phyloP scores from a whole-genome alignment of 2,113 vertebrate species.

The Triplophysa tibetana region DNA sequence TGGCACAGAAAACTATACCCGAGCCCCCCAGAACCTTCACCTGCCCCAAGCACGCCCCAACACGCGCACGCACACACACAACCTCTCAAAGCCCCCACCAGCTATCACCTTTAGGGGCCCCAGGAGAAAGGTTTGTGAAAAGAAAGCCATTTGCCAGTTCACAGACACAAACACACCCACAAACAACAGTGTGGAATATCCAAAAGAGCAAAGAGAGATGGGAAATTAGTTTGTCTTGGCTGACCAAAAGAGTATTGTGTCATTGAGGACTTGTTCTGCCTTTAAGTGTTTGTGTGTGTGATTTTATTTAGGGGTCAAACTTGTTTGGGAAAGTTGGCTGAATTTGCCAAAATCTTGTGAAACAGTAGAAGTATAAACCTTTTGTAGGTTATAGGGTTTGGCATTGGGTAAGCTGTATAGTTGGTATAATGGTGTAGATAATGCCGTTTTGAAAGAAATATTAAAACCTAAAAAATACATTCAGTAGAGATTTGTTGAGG shows the following conservation, averaged over 20 bases:
- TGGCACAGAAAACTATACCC: constrained; percentile 51
- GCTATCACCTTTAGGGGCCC: constrained; percentile 60
- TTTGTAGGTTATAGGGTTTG: too few relatives aligned
- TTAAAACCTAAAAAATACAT: too few relatives aligned
- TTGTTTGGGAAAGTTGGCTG: neutral
- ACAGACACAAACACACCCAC: constrained; percentile 47
- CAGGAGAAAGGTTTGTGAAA: constrained; percentile 71
- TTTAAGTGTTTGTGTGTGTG: constrained; percentile 38
- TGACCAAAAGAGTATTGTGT: constrained; percentile 32
- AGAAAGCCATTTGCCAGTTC: constrained; percentile 60
- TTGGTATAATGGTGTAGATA: too few relatives aligned
- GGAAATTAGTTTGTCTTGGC: constrained; percentile 43
- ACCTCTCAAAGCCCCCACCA: constrained; percentile 38
- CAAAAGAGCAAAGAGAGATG: constrained; percentile 31
- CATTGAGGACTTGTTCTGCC: constrained; percentile 19
- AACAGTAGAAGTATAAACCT: too few relatives aligned
- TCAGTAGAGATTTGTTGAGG: too few relatives aligned
- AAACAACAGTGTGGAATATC: constrained; percentile 18
- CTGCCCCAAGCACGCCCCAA: constrained; percentile 43
- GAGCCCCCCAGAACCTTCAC: constrained; percentile 53
- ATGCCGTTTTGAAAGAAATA: too few relatives aligned
- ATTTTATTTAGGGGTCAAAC: constrained; percentile 51
- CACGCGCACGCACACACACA: constrained; percentile 40
- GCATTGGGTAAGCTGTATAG: too few relatives aligned
- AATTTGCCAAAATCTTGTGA: neutral